These are phyloP conservation scores for Anoplius nigerrimus DNA, from an alignment of 2,888 invertebrate genomes.

Conservation along the genomic window DNA sequence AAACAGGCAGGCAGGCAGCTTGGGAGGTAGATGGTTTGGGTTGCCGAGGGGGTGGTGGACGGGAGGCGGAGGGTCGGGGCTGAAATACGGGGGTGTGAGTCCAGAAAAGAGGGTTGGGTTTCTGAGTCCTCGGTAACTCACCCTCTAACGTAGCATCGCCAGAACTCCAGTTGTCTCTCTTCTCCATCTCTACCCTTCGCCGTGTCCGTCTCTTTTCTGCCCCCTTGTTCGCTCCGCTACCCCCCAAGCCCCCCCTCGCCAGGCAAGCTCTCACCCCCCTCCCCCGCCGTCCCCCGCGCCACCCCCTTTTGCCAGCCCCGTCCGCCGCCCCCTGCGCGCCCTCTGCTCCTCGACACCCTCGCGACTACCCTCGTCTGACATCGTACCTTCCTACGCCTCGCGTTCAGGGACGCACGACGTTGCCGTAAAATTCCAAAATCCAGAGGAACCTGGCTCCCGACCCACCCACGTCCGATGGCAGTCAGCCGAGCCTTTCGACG, in stretches of 20 bases:
- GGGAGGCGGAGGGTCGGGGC: constrained; percentile 51
- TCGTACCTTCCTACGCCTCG: constrained; percentile 68
- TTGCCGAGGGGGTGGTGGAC: constrained; percentile 41
- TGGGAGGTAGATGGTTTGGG: constrained; percentile 30
- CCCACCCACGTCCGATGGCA: neutral
- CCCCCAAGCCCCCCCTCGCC: constrained; percentile 19
- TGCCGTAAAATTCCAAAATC: constrained; percentile 59
- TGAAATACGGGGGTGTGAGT: constrained; percentile 69
- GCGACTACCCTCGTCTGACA: constrained; percentile 57
- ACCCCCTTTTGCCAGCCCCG: constrained; percentile 46
- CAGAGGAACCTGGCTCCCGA: constrained; percentile 41
- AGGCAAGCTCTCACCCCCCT: constrained; percentile 25
- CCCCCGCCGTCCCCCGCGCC: constrained; percentile 28
- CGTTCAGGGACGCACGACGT: constrained; percentile 62
- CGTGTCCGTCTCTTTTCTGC: constrained; percentile 49
- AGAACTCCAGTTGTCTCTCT: constrained; percentile 65
- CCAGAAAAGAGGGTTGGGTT: constrained; percentile 73
- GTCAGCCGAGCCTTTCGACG: constrained; percentile 11
- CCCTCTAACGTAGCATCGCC: constrained; percentile 63
- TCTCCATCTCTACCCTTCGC: constrained; percentile 34
- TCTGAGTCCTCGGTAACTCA: constrained; percentile 70
- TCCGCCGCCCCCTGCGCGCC: constrained; percentile 13
- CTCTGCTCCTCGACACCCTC: constrained; percentile 8
- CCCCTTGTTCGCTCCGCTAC: constrained; percentile 39
- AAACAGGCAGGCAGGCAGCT: neutral